Evolutionary conservation across 2,888 invertebrate species (phyloP), one percentile per base, ranked within the genome.

Genomic region (Callimorpha dominula): DNA sequence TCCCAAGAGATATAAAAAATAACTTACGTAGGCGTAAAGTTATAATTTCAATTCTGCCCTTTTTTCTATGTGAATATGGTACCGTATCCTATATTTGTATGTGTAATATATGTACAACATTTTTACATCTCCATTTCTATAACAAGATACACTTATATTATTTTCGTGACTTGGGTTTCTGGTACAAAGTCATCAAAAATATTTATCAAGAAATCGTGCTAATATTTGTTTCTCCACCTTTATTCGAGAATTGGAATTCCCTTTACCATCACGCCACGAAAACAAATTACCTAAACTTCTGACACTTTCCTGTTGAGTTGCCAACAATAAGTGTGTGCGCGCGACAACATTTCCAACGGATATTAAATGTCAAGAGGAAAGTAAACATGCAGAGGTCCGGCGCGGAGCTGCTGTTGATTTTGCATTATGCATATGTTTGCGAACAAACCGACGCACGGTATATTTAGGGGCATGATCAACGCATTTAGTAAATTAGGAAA

Each of bases 281-380:
- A n/a, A 8, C 1, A 43, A n/a, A 12, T 43, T 65, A 20, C 40
- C 52, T 46, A 40, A 65, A 14, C 71, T 82, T 77, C 84, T 79
- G 73, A 11, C 9, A 17, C 9, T 50, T 40, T 49, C 57, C 72
- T 70, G 62, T 49, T 0, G 4, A 8, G 0, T 50, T 65, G 52
- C 42, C 67, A 74, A 81, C 79, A 82, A 80, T 83, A 76, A 82
- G 75, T 72, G 77, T 78, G 67, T 54, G 70, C 64, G 71, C 67
- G 70, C 72, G 75, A 71, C 72, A 77, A 70, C 69, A 73, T 76
- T 77, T 75, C 81, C 80, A 69, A 43, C 82, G 81, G 86, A 82
- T 82, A 85, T 85, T 81, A 84, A 85, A 82, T 75, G 81, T 85
- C 85, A 80, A 81, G 82, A 74, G 81, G 74, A 74, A 70, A 72